phyloP scores from a whole-genome alignment of 2,797 vertebrate species.

The Myotis findleyi region DNA sequence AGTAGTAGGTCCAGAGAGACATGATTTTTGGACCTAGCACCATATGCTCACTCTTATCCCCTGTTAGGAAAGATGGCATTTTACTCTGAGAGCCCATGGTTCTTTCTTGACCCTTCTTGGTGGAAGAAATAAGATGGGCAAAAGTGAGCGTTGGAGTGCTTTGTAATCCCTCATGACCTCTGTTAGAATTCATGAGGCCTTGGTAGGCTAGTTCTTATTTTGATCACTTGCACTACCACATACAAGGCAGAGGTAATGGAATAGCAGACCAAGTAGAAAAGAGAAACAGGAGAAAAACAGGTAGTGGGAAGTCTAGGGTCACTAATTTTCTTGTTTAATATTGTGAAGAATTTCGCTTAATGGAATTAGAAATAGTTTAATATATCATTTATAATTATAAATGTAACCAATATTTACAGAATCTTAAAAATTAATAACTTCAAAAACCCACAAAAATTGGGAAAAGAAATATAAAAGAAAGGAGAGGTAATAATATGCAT shows the following conservation, averaged over 20 bases:
- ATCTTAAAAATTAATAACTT: not conserved
- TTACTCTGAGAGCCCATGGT: not conserved
- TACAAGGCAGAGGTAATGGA: not conserved
- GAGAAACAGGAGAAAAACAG: not conserved
- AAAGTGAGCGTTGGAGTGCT: not conserved
- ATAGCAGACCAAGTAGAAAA: not conserved
- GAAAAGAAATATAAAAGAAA: not conserved
- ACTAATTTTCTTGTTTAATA: not conserved
- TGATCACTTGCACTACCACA: not conserved
- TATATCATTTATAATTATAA: not conserved
- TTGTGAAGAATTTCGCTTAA: not conserved
- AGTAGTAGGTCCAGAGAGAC: not conserved
- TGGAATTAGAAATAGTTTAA: not conserved
- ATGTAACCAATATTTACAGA: not conserved
- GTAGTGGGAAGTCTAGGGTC: not conserved
- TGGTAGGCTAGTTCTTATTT: not conserved
- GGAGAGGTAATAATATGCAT: not conserved
- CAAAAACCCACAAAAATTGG: not conserved
- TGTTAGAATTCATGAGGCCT: not conserved
- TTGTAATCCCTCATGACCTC: not conserved
- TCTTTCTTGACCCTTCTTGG: not conserved
- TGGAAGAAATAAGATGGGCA: not conserved
- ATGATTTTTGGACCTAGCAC: not conserved
- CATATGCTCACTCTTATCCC: not conserved
- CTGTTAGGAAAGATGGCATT: not conserved